Percentiles rank a stretch among this genome's conserved stretches.
phyloP scores from a whole-genome alignment of 2,113 vertebrate genomes.

The Nycticryphes semicollaris region DNA sequence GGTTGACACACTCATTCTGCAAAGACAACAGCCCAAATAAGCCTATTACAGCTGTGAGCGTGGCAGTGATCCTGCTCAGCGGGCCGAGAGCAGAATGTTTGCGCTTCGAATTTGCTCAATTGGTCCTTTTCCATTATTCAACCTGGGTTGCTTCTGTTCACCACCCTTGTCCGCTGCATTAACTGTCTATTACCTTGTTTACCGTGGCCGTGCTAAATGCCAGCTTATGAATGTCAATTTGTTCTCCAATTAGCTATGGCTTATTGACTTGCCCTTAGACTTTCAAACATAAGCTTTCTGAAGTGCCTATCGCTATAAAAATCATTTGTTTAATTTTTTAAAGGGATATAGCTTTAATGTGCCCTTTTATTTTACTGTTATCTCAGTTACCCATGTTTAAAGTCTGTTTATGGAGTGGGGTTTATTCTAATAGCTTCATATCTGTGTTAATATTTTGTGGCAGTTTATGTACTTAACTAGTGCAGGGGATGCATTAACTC shows the following conservation, averaged over 20 bases:
- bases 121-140: conserved; percentile 69
- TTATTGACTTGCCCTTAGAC: conserved; percentile 75
- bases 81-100: conserved; percentile 68
- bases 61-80: not conserved
- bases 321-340: conserved; percentile 78
- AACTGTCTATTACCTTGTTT: conserved; percentile 74
- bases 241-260: conserved; percentile 80
- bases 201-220: conserved; percentile 11
- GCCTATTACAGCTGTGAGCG: not conserved
- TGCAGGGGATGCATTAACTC: conserved; percentile 42
- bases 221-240: conserved; percentile 75
- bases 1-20: not conserved
- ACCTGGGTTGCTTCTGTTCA: conserved; percentile 45
- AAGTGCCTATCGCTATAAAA: conserved; percentile 76
- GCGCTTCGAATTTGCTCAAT: conserved; percentile 63
- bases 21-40: conserved; percentile 26
- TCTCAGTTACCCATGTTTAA: conserved; percentile 65
- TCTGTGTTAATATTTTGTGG: conserved; percentile 65
- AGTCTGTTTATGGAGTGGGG: conserved; percentile 51
- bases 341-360: conserved; percentile 76
- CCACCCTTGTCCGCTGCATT: conserved; percentile 55
- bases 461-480: conserved; percentile 49
- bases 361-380: conserved; percentile 77
- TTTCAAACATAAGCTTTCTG: conserved; percentile 74
- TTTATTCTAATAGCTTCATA: conserved; percentile 70